Evolutionary conservation across 1,140 invertebrate species (phyloP), one percentile per base, ranked within the genome.

Genomic region (Drosophila hydei): DNA sequence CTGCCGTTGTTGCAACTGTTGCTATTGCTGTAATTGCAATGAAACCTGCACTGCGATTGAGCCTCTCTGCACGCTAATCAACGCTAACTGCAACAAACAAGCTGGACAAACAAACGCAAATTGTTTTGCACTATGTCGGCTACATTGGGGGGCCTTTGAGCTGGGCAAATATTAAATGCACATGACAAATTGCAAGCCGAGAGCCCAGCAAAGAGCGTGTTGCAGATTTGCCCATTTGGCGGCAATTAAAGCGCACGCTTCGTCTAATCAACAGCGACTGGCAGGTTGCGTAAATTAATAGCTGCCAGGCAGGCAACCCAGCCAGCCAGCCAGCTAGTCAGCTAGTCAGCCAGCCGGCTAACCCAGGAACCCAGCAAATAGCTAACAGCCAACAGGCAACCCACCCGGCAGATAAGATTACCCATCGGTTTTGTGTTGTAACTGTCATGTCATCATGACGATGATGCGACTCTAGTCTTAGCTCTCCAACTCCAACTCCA

Each of bases 21-120:
- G 71, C 74, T 59, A 48, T 68, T 33, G 40, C 45, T 42, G 65
- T 74, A 83, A 83, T 81, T 83, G 70, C 79, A 70, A 74, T 70
- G 62, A 61, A 69, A 75, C 55, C 62, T 61, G 51, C 51, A 52
- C 64, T 50, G 50, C 63, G 33, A 51, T 70, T 45, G 55, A 51
- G 58, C 58, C 64, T 60, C 64, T 30, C 79, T 43, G 70, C 62
- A 75, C 77, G 47, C 83, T 85, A 85, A 85, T 85, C 81, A 85
- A 85, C 83, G 81, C 83, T 87, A 88, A 85, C 77, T 88, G 81
- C 81, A 87, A 85, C 81, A 85, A 85, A 85, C 81, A 81, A 85
- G 81, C 74, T 85, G 83, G 81, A 87, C 83, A 85, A 85, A 85
- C 81, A 85, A 85, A 85, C 83, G 77, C 59, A 85, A 85, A 85